These are phyloP conservation scores for Chelonus insularis DNA, from an alignment of 1,140 invertebrate species.

Conservation along the genomic window DNA sequence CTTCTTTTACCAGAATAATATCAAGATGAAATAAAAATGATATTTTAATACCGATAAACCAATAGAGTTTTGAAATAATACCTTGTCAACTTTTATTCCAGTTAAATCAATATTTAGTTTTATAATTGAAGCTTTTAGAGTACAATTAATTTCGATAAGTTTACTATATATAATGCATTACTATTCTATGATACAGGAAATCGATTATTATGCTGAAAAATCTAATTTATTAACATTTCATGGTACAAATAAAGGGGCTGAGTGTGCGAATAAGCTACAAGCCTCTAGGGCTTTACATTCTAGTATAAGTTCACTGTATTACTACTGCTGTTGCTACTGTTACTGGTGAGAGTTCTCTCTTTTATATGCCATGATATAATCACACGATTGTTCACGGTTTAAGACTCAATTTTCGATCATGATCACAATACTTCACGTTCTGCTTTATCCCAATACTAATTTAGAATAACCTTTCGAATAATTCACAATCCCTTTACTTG, in stretches of 20 bases:
- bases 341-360: not conserved
- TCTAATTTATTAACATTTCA: slow-evolving; percentile 35
- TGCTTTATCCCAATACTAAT: not conserved
- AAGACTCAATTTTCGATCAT: slow-evolving; percentile 22
- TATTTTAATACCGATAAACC: no score
- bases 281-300: slow-evolving; percentile 14
- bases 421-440: not conserved
- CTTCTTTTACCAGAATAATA: no score
- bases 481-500: not conserved
- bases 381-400: slow-evolving; percentile 30
- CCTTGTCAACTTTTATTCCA: no score
- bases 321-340: slow-evolving; percentile 5
- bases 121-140: no score
- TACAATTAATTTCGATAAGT: no score
- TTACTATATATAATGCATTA: no score
- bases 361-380: slow-evolving; percentile 23
- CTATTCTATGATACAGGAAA: no score
- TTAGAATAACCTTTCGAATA: not conserved
- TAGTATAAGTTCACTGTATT: not conserved
- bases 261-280: slow-evolving; percentile 19
- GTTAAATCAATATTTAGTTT: no score
- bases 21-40: no score
- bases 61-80: no score
- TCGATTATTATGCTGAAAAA: slow-evolving; percentile 26
- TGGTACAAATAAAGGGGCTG: slow-evolving; percentile 19